Evolutionary conservation across 2,888 invertebrate species (phyloP).

Genomic region (Acanthosepion esculentum): DNA sequence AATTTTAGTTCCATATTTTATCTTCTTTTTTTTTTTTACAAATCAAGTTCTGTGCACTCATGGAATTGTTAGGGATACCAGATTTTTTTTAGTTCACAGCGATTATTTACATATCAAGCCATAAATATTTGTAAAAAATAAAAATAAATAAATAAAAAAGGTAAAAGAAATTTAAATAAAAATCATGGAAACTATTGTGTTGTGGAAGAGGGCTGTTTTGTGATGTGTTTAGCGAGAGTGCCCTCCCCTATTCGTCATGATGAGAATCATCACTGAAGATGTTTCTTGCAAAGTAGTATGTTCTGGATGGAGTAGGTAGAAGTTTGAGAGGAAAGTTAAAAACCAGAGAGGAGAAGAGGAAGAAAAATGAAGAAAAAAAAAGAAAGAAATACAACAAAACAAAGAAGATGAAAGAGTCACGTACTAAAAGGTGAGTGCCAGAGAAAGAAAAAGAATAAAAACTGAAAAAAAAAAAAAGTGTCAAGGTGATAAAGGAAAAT

Average conservation of each 20-base stretch:
- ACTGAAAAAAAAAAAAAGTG: neutral
- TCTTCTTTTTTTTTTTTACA: neutral
- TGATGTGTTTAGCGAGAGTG: neutral
- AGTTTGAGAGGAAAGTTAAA: neutral
- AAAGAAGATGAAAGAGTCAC: neutral
- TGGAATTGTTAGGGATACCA: neutral
- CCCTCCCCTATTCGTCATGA: neutral
- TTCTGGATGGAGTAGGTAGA: neutral
- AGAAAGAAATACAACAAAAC: neutral
- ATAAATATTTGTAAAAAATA: neutral
- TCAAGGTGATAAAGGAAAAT: no score
- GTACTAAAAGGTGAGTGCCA: neutral
- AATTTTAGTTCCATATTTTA: neutral
- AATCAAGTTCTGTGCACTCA: constrained; percentile 6
- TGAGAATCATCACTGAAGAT: neutral
- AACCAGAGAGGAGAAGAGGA: neutral
- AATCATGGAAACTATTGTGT: neutral
- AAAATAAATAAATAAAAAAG: neutral
- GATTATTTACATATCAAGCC: constrained; percentile 15
- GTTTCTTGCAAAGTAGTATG: neutral
- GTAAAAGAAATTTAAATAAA: neutral
- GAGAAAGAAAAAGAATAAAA: neutral
- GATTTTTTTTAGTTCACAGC: neutral
- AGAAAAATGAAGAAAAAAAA: neutral
- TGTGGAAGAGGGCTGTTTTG: neutral